Evolutionary conservation across 2,113 vertebrate genomes (phyloP), one percentile per base, ranked within the genome.

Genomic region (Strix aluco): DNA sequence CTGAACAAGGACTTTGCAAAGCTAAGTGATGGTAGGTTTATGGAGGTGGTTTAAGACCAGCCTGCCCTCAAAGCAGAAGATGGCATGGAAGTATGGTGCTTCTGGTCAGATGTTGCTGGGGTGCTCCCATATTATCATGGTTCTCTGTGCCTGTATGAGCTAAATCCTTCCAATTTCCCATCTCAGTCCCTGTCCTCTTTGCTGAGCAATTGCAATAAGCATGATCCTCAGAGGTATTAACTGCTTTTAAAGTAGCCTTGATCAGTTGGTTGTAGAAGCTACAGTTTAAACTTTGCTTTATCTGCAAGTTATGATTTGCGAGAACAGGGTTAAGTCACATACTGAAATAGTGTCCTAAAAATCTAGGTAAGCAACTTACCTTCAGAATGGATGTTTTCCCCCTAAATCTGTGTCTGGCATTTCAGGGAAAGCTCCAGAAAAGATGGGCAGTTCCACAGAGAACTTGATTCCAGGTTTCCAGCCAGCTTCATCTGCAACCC

Each of bases 1-100:
- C 98, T 99, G 8, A 99, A 99, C 98, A 99, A 99, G 98, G 99
- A 99, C 97, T 99, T 99, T 97, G 99, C 99, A 29, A 99, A 99
- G 96, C 97, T 99, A 7, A 97, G 98, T 22, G 99, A 99, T 21
- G 98, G 99, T 99, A 96, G 97, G 99, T 96, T 66, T 30, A 3
- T 8, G 16, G 47, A 5, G 16, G 1, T n/a, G 52, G 15, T 52
- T 52, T 22, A 5, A 15, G 36, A 6, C 18, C 75, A 26, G 15
- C 63, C 40, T 66, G 42, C 42, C 47, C 46, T 62, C 61, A 15
- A 10, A 26, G 2, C 2, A 2, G 55, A 12, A 9, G 14, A 0
- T 51, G 52, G 18, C 15, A 1, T 12, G 61, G 86, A 9, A 8
- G 27, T 27, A 13, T 47, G 66, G 6, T 71, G 70, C 29, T 59